Base-by-base conservation (phyloP, 2,888 invertebrate genomes). In the Nemotelus pantherinus region DNA sequence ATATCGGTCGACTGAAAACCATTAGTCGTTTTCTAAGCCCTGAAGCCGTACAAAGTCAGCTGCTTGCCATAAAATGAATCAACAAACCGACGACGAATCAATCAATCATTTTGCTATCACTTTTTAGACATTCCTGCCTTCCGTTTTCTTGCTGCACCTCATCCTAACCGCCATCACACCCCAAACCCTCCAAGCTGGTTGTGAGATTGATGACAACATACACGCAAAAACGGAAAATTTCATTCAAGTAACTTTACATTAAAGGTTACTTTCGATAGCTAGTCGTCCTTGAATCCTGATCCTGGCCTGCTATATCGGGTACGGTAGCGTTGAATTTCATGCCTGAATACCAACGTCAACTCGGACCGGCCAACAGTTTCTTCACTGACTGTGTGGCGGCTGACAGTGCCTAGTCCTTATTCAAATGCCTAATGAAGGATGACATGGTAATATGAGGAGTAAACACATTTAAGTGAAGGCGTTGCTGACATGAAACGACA, bases 31-130 rank as follows among this genome's bases (percentile, higher is more conserved):
- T 9, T 25, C 9, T 25, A 9, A 9, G 25, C 10, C 25, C 58
- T 25, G 25, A n/a, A 58, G 7, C 25, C 58, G 25, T 25, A 5
- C 4, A 58, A 58, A 58, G 58, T 58, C 58, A n/a, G n/a, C 6
- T 7, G 50, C 6, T 9, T 9, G 9, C 9, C 50, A 7, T 50
- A 7, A 5, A 25, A 9, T 1, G 10, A 58, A 58, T 25, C 58
- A 58, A n/a, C 25, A 58, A 58, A 5, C 63, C 39, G 25, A 43
- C 63, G 43, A 63, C 43, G 43, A 63, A 63, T 63, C 63, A 25
- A 63, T 63, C 63, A 63, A 63, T 63, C 63, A 63, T 5, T 5
- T 58, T 58, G 4, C 58, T 25, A 58, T 58, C 58, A 58, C 7
- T 58, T 58, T 25, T 58, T 50, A 9, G 50, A 50, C 9, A 50